A percentile compares a stretch with the other conserved stretches of the same genome.
These are phyloP conservation scores for Folsomia candida DNA, from an alignment of 2,888 invertebrate genomes.

Conservation along the genomic window DNA sequence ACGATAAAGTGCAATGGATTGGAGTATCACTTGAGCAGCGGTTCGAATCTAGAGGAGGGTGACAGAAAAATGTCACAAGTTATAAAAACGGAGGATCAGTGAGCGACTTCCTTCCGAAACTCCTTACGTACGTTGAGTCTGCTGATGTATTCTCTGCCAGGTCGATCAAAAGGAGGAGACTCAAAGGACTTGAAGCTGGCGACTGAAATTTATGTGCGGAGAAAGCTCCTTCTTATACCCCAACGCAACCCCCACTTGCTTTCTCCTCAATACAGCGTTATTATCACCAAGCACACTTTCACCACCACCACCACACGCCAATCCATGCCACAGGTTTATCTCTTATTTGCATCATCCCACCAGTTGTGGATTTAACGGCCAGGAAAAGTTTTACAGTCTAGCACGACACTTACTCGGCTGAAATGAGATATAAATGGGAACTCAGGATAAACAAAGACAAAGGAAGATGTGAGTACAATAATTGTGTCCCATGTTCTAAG, in stretches of 20 bases:
- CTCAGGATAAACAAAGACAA: background rate
- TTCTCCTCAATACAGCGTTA: background rate
- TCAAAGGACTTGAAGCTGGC: background rate
- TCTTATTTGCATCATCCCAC: background rate
- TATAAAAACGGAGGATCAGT: too few relatives aligned
- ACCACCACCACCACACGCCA: background rate
- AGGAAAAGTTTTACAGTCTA: background rate
- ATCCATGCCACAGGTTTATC: constrained; percentile 5
- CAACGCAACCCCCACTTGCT: background rate
- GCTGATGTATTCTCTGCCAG: too few relatives aligned
- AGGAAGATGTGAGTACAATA: background rate
- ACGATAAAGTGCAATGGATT: too few relatives aligned
- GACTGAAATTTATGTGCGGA: constrained; percentile 13
- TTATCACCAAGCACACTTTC: background rate
- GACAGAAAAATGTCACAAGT: too few relatives aligned
- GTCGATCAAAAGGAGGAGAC: too few relatives aligned
- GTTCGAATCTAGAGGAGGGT: too few relatives aligned
- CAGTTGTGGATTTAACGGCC: background rate
- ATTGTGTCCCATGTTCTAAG: background rate
- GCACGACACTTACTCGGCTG: background rate
- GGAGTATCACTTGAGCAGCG: too few relatives aligned
- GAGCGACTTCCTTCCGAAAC: too few relatives aligned
- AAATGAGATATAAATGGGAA: background rate
- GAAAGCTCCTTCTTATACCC: constrained; percentile 20
- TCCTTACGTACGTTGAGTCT: too few relatives aligned